Evolutionary conservation across 1,140 invertebrate species (phyloP), one percentile per base, ranked within the genome.

Genomic region (Orius laevigatus): DNA sequence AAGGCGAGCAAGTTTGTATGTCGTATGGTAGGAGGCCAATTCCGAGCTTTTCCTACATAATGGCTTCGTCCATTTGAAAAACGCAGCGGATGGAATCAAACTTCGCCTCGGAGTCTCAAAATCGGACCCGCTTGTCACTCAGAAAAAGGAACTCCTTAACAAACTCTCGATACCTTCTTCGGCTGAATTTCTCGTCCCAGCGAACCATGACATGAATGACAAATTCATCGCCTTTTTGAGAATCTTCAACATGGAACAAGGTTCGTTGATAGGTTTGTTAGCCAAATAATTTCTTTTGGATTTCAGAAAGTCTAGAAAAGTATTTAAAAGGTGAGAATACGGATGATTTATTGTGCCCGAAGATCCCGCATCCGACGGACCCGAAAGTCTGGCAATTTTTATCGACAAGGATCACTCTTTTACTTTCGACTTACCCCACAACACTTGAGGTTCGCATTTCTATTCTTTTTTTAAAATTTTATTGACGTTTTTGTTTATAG

Each of bases 41-140:
- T 72, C 77, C 0, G 88, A 94, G 57, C 76, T 94, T 43, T 78
- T 95, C 53, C 72, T 94, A 40, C 84, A 96, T 63, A 90, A 87
- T 70, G 87, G 86, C 33, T 93, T 92, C 65, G 76, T 92, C 39
- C 79, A 80, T 58, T 64, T 74, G 45, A 67, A 85, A 11, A 91
- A 92, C 65, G 66, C 72, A 48, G 71, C 82, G 58, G 82, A 88
- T 57, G 71, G 68, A 39, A 71, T 84, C 5, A 72, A 73, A 15
- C 65, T 90, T 3, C 69, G 71, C 2, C 61, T 89, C 47, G 87
- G 89, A 1, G 72, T 93, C 0, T 86, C 84, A 57, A 74, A 79
- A 53, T 75, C 76, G 8, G 89, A 94, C 64, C 66, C 74, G 0
- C 62, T 82, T 3, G 68, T 71, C 31, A 69, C 73, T 14, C 68